Evolutionary conservation across 1,140 invertebrate genomes (phyloP).

Genomic region (Drosophila varians): DNA sequence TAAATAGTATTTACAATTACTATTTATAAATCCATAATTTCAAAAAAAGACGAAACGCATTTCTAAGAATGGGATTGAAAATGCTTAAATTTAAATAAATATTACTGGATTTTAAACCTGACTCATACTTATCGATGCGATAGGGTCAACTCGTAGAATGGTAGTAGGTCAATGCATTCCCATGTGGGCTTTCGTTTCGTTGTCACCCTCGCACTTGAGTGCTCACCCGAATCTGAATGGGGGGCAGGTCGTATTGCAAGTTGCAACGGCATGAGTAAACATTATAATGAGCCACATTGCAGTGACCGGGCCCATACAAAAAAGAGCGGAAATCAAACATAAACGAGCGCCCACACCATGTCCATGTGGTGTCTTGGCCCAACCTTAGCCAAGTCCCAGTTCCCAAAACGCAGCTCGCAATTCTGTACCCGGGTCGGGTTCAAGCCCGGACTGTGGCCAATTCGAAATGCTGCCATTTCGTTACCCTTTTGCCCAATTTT

Average conservation of each 20-base stretch:
- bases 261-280: slow-evolving; percentile 46
- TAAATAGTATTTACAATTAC: no score
- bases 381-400: slow-evolving; percentile 49
- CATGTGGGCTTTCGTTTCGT: slow-evolving; percentile 4
- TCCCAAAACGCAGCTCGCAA: not conserved
- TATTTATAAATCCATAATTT: no score
- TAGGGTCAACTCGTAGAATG: not conserved
- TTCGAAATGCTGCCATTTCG: slow-evolving; percentile 68
- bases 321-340: slow-evolving; percentile 22
- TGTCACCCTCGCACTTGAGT: not conserved
- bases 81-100: no score
- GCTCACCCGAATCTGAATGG: not conserved
- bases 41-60: no score
- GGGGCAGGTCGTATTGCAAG: slow-evolving; percentile 14
- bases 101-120: no score
- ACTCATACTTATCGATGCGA: not conserved
- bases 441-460: slow-evolving; percentile 56
- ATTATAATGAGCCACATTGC: slow-evolving; percentile 56
- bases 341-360: slow-evolving; percentile 64
- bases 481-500: slow-evolving; percentile 74
- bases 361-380: slow-evolving; percentile 47
- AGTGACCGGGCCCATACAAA: slow-evolving; percentile 60
- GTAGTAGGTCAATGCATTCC: not conserved
- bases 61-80: no score
- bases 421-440: slow-evolving; percentile 2